Evolutionary conservation across 2,888 invertebrate species (phyloP).

Genomic region (Oscheius myriophilus): DNA sequence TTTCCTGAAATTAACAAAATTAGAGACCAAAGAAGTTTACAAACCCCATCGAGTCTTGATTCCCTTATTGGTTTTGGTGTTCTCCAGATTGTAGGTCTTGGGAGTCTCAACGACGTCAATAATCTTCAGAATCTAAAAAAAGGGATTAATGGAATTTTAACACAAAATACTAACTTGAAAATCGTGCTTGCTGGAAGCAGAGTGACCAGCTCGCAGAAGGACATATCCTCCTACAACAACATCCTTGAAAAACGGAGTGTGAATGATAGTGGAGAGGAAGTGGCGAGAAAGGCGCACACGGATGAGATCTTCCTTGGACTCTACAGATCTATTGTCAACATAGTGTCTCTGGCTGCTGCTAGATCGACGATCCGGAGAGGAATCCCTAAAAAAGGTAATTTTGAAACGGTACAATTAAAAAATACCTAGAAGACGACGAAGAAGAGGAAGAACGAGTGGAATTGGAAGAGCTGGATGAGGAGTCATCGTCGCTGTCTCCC

Average conservation of each 20-base stretch:
- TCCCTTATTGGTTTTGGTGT: conserved; percentile 88
- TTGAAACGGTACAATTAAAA: neutral
- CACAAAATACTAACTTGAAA: neutral
- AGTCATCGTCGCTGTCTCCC: conserved; percentile 76
- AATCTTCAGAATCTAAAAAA: conserved; percentile 17
- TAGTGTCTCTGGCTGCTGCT: neutral
- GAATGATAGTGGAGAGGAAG: conserved; percentile 91
- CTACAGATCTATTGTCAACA: neutral
- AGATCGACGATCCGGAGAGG: conserved; percentile 18
- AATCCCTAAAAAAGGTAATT: conserved; percentile 6
- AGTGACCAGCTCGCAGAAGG: conserved; percentile 79
- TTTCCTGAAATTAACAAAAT: conserved; percentile 79
- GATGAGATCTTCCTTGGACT: conserved; percentile 80
- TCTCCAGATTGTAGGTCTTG: conserved; percentile 84
- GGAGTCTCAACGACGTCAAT: conserved; percentile 79
- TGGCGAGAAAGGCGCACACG: conserved; percentile 85
- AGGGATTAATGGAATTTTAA: neutral
- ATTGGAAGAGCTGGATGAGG: conserved; percentile 72
- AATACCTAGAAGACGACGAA: conserved; percentile 2
- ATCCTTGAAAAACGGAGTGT: conserved; percentile 91
- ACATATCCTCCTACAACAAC: conserved; percentile 93
- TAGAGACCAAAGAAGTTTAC: conserved; percentile 28
- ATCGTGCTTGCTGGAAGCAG: conserved; percentile 31
- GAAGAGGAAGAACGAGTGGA: conserved; percentile 2
- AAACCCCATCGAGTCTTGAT: conserved; percentile 42